Base-by-base conservation (phyloP, 2,113 vertebrate species). In the Platichthys stellatus region DNA sequence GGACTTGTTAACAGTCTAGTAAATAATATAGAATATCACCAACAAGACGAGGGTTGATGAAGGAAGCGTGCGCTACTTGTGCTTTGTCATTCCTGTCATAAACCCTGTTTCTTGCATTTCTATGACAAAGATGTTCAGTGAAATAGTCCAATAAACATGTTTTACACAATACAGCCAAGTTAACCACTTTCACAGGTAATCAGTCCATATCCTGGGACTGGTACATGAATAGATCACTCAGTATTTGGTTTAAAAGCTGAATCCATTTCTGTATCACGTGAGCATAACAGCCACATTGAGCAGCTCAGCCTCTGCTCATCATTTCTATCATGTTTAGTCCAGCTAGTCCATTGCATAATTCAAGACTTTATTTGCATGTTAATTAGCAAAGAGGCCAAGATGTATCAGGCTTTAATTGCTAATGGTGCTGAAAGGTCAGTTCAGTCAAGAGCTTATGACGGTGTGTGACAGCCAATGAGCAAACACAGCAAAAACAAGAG, bases 391-490 rank as follows among this genome's bases (percentile, higher is more conserved):
- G 74, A 57, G 57, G 79, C 88, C 69, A 83, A 90, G 65, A 93
- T 94, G 93, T 93, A 89, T 94, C 88, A 94, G 74, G 60, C 86
- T 91, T 93, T 94, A 95, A 95, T 94, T 94, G 90, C 83, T 86
- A 94, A 75, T 68, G 80, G 77, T 90, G 68, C 78, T 77, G 63
- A 59, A 87, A 83, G 83, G 89, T 85, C 79, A 93, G 83, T 66
- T 91, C 90, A 94, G 80, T 70, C 67, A 68, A 63, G 68, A 64
- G 79, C 24, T 60, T 73, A 23, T 26, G 43, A 74, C 61, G 38
- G 59, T 31, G 56, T 75, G 57, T 38, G 80, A 76, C 69, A 76
- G 66, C 67, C 74, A 69, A 47, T 3, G 23, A 56, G 66, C 49
- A 63, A 62, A 75, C 60, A 24, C 4, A 3, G 15, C 18, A 58